Base-by-base conservation (phyloP, 2,113 vertebrate species). In the Numida meleagris region DNA sequence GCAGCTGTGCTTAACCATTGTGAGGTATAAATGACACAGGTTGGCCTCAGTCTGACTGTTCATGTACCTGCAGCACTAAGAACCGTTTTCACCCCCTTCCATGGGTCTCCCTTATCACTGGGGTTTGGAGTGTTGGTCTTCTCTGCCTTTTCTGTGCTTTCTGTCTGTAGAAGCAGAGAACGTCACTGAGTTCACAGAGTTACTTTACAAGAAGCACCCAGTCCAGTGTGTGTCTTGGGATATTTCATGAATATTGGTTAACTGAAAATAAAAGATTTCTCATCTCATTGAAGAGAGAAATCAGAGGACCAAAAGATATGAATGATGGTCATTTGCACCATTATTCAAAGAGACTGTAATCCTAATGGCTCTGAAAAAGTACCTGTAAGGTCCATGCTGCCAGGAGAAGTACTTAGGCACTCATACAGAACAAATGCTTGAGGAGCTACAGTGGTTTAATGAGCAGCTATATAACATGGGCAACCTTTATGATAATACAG, bases 371-470 rank as follows among this genome's bases (percentile, higher is more conserved):
- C 81, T 67, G 51, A 48, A 34, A 21, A 31, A 65, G 50, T 21
- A 50, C 9, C 42, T 45, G 24, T 53, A 53, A 95, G 45, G 63
- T 40, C 42, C 14, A 58, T 76, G 38, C 27, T 76, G 40, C 21
- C 91, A 68, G 57, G 65, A 55, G 70, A 40, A 9, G 8, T 68
- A 36, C 23, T 58, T 20, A 25, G 12, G 18, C 57, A 31, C 50
- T 61, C 51, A n/a, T 14, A 79, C 18, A 82, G 36, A 20, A 59
- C 42, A 59, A 88, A 65, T 58, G 29, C 55, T 45, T 76, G 13
- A 76, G 8, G 24, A 88, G 53, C 73, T 73, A 59, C 71, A 79
- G 61, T 74, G 25, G 25, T n/a, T 80, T 95, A 96, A 92, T 85
- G 72, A 96, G 80, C 51, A 77, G 17, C 3, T 4, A n/a, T 46